phyloP scores from a whole-genome alignment of 1,140 invertebrate genomes.

The Eubasilissa regina region DNA sequence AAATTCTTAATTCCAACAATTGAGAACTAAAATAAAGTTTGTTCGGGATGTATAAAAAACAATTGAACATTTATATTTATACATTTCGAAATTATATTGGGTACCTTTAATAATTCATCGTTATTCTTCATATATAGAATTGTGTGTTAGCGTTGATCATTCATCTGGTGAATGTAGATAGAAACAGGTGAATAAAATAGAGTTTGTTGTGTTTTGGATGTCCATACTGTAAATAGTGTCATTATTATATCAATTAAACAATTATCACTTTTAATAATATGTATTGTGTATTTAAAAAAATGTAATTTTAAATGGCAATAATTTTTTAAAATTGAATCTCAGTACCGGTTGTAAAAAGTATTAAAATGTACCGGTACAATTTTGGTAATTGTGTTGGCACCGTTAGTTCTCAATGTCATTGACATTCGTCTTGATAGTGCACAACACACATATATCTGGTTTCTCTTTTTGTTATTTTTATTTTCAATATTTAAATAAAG shows the following conservation, averaged over 20 bases:
- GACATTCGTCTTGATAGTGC: constrained; percentile 48
- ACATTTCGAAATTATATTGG: too few species aligned
- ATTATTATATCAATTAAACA: constrained; percentile 37
- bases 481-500: constrained; percentile 59
- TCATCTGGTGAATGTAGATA: background rate
- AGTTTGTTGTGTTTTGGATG: constrained; percentile 4
- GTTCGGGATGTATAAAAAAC: too few species aligned
- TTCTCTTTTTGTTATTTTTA: constrained; percentile 57
- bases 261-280: constrained; percentile 21
- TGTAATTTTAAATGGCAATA: constrained; percentile 57
- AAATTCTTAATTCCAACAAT: too few species aligned
- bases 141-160: background rate
- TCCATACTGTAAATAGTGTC: constrained; percentile 24
- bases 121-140: too few species aligned
- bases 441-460: constrained; percentile 46
- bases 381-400: constrained; percentile 30
- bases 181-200: too few species aligned
- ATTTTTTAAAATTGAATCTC: constrained; percentile 45
- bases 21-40: too few species aligned
- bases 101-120: too few species aligned
- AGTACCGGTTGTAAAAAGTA: constrained; percentile 32
- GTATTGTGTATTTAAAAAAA: constrained; percentile 27
- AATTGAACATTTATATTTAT: too few species aligned
- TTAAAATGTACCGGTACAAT: constrained; percentile 15
- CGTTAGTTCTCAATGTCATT: constrained; percentile 51